Conservation (phyloP, 2,888 invertebrate genomes). For the Hydrotaea diabolus region DNA sequence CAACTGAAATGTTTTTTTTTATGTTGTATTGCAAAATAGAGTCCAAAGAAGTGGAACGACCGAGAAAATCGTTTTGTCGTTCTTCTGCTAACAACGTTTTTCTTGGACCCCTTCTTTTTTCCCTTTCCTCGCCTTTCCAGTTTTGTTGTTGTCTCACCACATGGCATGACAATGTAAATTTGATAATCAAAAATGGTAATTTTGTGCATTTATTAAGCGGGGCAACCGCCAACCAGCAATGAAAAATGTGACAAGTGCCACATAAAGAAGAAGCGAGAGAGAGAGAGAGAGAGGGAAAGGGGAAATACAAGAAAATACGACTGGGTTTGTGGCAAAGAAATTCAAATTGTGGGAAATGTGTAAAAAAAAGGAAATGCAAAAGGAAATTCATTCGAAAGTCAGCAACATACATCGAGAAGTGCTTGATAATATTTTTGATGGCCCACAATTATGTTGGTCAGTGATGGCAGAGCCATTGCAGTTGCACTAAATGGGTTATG, state of each 20-base stretch:
- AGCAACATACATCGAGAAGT: neutral
- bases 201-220: constrained; percentile 28
- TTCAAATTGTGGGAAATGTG: neutral
- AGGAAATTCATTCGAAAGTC: constrained; percentile 3
- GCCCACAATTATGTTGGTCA: neutral
- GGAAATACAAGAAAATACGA: too few relatives aligned
- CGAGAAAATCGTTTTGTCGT: neutral
- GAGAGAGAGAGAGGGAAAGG: too few relatives aligned
- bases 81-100: neutral
- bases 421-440: neutral
- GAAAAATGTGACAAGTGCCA: constrained; percentile 23
- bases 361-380: neutral
- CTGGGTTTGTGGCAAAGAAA: neutral
- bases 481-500: neutral
- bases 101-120: neutral
- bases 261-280: neutral
- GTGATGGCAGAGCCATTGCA: neutral
- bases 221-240: neutral
- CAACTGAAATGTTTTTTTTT: neutral
- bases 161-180: constrained; percentile 39
- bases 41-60: constrained; percentile 1
- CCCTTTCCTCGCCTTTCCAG: neutral
- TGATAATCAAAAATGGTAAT: constrained; percentile 55
- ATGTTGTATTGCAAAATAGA: neutral
- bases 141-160: neutral